These are phyloP conservation scores for Uloborus diversus DNA, from an alignment of 1,140 invertebrate genomes.

Conservation along the genomic window DNA sequence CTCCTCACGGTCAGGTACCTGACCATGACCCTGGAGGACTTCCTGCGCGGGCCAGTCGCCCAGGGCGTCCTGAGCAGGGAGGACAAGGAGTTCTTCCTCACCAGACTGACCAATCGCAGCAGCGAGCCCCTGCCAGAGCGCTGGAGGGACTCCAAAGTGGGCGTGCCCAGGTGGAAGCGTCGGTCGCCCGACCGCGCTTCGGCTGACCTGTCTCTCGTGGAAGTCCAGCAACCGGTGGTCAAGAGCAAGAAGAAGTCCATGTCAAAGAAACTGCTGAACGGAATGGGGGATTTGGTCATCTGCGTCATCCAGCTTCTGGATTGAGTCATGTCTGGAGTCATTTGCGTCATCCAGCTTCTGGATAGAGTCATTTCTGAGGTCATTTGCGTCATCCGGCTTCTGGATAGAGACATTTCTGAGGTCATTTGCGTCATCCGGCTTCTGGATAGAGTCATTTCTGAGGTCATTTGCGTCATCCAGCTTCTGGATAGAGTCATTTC, in stretches of 20 bases:
- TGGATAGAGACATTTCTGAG: neutral
- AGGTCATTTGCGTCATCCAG: neutral
- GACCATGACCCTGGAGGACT: conserved; percentile 72
- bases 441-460: neutral
- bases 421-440: neutral
- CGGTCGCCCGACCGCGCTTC: no score
- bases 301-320: conserved; percentile 59
- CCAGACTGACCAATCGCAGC: conserved; percentile 48
- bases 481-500: no score
- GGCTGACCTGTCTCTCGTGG: no score
- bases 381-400: neutral
- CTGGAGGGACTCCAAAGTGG: conserved; percentile 40
- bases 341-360: neutral
- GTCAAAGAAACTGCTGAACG: conserved; percentile 58
- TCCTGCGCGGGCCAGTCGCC: conserved; percentile 67
- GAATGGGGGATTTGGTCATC: conserved; percentile 57
- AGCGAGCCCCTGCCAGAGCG: conserved; percentile 39
- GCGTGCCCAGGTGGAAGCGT: no score
- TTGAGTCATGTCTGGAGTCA: conserved; percentile 10
- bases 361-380: neutral
- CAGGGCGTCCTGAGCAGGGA: conserved; percentile 64
- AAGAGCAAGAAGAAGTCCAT: conserved; percentile 52
- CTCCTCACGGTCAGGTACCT: conserved; percentile 75
- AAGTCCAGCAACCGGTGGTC: neutral
- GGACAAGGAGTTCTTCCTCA: conserved; percentile 62